Conservation (phyloP, 2,888 invertebrate species). For the Cyrtodaria siliqua region DNA sequence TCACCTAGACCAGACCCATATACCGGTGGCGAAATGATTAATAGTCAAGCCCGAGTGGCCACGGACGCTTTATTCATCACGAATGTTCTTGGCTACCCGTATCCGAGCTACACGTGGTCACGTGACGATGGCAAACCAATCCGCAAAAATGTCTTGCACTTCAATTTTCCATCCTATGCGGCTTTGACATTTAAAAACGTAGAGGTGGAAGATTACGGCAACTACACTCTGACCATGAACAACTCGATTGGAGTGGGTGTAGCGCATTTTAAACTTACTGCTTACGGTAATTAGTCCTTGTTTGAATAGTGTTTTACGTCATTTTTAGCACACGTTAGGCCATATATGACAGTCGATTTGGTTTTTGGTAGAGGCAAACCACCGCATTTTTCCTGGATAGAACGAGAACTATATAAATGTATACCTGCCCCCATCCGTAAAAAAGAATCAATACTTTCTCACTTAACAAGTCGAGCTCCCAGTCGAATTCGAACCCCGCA, state of each 20-base stretch:
- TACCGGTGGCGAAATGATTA: neutral
- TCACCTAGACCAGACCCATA: conserved; percentile 30
- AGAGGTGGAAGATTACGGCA: conserved; percentile 34
- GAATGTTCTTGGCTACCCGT: conserved; percentile 24
- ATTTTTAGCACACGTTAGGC: too few species aligned
- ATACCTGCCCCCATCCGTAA: too few species aligned
- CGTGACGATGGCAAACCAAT: conserved; percentile 25
- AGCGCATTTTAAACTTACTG: conserved; percentile 22
- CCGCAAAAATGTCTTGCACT: neutral
- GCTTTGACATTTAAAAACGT: conserved; percentile 5
- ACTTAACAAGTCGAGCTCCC: too few species aligned
- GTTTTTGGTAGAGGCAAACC: too few species aligned
- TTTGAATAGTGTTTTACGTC: too few species aligned
- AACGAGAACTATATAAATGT: too few species aligned
- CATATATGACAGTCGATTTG: too few species aligned
- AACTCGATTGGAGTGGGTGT: conserved; percentile 30
- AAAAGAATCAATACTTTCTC: too few species aligned
- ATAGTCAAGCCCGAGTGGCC: neutral
- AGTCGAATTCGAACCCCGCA: too few species aligned
- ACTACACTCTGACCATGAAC: conserved; percentile 47
- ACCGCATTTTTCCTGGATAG: too few species aligned
- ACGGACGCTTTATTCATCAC: neutral
- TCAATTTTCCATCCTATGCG: neutral
- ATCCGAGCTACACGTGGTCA: conserved; percentile 34
- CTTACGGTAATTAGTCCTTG: conserved; percentile 28